Conservation (phyloP, 2,113 vertebrate genomes). For the Fukomys damarensis region DNA sequence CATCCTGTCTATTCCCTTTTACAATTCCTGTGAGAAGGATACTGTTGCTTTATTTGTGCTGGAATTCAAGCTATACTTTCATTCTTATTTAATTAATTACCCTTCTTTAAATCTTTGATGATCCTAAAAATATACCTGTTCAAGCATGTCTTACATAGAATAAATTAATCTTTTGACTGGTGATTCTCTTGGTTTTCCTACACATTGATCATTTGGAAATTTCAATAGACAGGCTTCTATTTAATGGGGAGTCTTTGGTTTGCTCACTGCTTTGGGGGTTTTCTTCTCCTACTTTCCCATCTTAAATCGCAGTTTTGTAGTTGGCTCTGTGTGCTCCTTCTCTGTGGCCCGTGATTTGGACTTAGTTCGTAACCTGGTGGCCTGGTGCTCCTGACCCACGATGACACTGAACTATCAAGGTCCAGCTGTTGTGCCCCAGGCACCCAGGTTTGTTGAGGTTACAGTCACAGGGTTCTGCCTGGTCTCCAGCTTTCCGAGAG, state of each 20-base stretch:
- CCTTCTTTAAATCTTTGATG: background rate
- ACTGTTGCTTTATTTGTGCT: conserved; percentile 6
- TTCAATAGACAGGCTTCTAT: background rate
- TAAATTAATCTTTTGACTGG: background rate
- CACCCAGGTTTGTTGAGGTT: background rate
- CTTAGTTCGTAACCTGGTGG: background rate
- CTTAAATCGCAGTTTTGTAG: background rate
- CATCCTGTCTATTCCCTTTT: background rate
- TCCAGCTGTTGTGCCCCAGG: background rate
- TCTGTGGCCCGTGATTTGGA: background rate
- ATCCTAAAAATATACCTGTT: background rate
- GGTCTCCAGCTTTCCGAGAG: background rate
- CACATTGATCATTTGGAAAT: background rate
- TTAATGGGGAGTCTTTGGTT: background rate
- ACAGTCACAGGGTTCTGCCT: background rate
- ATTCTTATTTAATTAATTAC: background rate
- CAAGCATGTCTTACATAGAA: background rate
- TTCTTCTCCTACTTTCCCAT: background rate
- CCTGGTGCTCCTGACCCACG: background rate
- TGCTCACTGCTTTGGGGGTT: background rate
- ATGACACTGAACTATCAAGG: background rate
- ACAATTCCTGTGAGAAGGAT: background rate
- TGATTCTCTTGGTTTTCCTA: background rate
- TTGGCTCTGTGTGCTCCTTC: background rate
- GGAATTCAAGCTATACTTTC: background rate